Percentiles rank a stretch among this genome's conserved stretches.
These are phyloP conservation scores for Vollenhovia emeryi DNA, from an alignment of 1,140 invertebrate genomes.

Conservation along the genomic window DNA sequence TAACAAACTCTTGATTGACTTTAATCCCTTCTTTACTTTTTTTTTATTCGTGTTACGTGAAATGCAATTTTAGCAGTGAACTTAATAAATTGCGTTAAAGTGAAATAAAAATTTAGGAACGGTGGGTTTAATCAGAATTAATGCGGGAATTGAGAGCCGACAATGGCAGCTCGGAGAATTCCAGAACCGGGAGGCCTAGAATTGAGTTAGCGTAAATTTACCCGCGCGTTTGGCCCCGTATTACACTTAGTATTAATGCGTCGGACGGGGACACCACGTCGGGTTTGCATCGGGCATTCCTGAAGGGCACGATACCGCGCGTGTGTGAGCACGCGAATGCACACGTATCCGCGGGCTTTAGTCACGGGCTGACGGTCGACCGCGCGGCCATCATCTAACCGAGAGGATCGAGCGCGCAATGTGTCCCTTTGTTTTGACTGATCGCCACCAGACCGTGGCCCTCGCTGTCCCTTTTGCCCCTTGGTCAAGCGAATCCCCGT, in stretches of 20 bases:
- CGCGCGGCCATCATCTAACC: conserved; percentile 40
- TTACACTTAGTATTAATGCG: neutral
- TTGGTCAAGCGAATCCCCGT: conserved; percentile 43
- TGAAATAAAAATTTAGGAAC: neutral
- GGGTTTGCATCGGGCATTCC: neutral
- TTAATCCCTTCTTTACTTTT: neutral
- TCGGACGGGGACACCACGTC: neutral
- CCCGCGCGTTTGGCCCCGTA: neutral
- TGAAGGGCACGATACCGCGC: neutral
- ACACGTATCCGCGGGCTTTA: conserved; percentile 26
- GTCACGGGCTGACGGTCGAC: conserved; percentile 51
- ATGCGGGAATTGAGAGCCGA: neutral
- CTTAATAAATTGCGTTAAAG: neutral
- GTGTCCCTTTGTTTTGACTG: conserved; percentile 70
- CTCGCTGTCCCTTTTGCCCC: conserved; percentile 19
- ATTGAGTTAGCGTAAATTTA: conserved; percentile 3
- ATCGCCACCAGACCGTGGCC: conserved; percentile 64
- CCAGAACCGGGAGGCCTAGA: neutral
- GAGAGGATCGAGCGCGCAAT: conserved; percentile 34
- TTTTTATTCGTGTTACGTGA: neutral
- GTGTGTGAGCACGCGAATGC: neutral
- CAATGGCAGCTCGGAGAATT: neutral
- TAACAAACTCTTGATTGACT: neutral
- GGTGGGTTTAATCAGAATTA: neutral
- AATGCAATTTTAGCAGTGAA: neutral